Evolutionary conservation across 2,888 invertebrate genomes (phyloP).

Genomic region (Acronicta alni): DNA sequence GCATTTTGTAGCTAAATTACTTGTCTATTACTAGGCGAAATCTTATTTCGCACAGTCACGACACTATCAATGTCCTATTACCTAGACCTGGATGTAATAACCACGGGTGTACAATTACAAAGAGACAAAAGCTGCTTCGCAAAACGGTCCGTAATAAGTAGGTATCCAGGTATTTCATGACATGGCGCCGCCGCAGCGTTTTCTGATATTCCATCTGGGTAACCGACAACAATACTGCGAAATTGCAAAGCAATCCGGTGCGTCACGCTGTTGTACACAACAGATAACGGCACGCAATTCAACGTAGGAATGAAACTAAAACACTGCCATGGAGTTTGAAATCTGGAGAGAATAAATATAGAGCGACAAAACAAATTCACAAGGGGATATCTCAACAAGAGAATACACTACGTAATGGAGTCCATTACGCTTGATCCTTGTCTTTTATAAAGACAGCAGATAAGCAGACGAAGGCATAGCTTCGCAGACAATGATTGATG

Average conservation of each 20-base stretch:
- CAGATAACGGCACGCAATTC: conserved; percentile 59
- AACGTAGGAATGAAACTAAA: conserved; percentile 37
- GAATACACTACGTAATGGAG: conserved; percentile 66
- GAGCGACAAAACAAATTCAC: conserved; percentile 27
- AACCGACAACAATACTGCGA: conserved; percentile 60
- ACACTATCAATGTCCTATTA: conserved; percentile 71
- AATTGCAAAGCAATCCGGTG: conserved; percentile 60
- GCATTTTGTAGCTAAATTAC: conserved; percentile 61
- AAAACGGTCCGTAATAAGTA: conserved; percentile 69
- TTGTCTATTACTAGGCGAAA: conserved; percentile 66
- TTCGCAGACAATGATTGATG: conserved; percentile 83
- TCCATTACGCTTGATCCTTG: conserved; percentile 73
- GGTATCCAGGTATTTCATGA: conserved; percentile 64
- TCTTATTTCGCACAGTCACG: conserved; percentile 76
- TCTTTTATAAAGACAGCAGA: conserved; percentile 70
- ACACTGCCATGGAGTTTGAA: conserved; percentile 14
- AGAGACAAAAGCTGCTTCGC: conserved; percentile 67
- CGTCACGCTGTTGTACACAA: conserved; percentile 61
- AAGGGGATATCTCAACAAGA: conserved; percentile 39
- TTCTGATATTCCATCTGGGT: conserved; percentile 67
- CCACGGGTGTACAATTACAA: conserved; percentile 71
- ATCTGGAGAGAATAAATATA: not conserved
- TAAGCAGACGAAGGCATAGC: conserved; percentile 70
- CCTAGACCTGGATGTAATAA: conserved; percentile 69
- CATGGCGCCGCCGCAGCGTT: conserved; percentile 55